A percentile compares a stretch with the other conserved stretches of the same genome.
Conservation (phyloP, 2,113 vertebrate species). For the Etia nguti region DNA sequence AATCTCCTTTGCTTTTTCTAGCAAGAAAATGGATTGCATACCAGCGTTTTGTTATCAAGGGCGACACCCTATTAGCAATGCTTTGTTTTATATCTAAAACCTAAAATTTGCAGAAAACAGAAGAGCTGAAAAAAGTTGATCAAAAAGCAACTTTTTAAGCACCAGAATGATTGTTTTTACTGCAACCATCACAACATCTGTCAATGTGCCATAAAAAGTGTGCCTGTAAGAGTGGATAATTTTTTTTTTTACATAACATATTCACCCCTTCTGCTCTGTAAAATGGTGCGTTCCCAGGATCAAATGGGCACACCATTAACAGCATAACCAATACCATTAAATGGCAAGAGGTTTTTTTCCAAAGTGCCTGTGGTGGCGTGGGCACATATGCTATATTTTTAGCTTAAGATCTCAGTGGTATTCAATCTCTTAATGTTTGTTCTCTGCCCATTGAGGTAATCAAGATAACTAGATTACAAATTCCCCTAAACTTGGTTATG, state of each 20-base stretch:
- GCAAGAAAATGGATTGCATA: background rate
- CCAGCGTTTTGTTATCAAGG: background rate
- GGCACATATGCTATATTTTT: background rate
- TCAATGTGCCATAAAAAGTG: background rate
- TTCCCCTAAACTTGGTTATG: conserved; percentile 29
- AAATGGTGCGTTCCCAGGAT: background rate
- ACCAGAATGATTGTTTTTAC: background rate
- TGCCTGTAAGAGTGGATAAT: background rate
- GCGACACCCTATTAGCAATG: background rate
- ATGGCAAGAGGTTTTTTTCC: background rate
- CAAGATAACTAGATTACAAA: conserved; percentile 4
- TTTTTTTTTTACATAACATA: background rate
- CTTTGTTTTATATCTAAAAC: background rate
- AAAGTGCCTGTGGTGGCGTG: background rate
- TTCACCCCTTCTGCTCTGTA: background rate
- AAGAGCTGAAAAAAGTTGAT: background rate
- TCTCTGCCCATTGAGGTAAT: background rate
- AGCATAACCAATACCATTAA: background rate
- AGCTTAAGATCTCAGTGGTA: background rate
- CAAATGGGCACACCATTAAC: background rate
- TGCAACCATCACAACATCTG: background rate
- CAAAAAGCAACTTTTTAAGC: background rate
- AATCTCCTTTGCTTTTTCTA: background rate
- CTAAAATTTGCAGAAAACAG: background rate
- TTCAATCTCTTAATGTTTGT: background rate